Evolutionary conservation across 2,113 vertebrate genomes (phyloP).

Genomic region (Prunella himalayana): DNA sequence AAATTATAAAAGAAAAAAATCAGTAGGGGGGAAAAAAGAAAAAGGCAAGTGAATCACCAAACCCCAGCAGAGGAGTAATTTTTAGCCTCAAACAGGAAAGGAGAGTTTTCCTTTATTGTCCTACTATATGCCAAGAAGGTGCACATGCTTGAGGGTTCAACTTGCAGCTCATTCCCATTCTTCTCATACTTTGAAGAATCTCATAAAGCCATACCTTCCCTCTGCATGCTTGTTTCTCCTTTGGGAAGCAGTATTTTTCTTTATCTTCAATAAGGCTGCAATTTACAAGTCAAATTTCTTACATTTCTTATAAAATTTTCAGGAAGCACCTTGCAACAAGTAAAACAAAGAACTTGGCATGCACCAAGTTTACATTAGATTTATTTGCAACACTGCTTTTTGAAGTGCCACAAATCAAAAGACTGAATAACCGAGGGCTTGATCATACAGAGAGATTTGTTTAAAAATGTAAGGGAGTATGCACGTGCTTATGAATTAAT

Average conservation of each 20-base stretch:
- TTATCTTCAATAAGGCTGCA: not conserved
- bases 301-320: not conserved
- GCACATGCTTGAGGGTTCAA: not conserved
- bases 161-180: not conserved
- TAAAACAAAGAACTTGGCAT: not conserved
- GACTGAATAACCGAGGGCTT: not conserved
- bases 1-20: not conserved
- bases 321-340: not conserved
- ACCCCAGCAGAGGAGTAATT: not conserved
- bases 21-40: not conserved
- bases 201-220: not conserved
- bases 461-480: not conserved
- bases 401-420: constrained; percentile 25
- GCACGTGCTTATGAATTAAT: not conserved
- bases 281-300: not conserved
- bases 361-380: not conserved
- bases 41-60: not conserved
- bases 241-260: not conserved
- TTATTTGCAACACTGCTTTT: not conserved
- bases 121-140: not conserved
- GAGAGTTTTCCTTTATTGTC: not conserved
- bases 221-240: not conserved
- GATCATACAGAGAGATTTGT: not conserved
- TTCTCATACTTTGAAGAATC: not conserved
- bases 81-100: not conserved